These are phyloP conservation scores for Pollenia griseotomentosa DNA, from an alignment of 2,888 invertebrate species.

Conservation along the genomic window DNA sequence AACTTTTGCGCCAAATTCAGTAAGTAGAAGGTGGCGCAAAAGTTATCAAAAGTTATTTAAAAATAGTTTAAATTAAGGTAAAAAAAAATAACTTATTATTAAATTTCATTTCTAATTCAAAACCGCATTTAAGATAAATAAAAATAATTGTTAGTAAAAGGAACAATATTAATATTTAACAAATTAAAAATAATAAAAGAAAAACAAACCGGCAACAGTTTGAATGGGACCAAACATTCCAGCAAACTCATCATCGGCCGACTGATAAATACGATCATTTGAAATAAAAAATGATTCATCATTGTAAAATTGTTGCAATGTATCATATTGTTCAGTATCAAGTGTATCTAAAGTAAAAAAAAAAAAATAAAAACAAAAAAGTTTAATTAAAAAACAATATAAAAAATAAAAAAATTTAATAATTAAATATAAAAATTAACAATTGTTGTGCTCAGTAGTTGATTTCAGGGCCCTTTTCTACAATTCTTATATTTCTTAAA, in stretches of 20 bases:
- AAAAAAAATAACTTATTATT: too few relatives aligned
- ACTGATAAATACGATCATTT: slow-evolving; percentile 83
- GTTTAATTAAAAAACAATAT: slow-evolving; percentile 44
- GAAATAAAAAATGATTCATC: slow-evolving; percentile 83
- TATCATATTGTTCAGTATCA: slow-evolving; percentile 81
- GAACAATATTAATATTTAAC: background rate
- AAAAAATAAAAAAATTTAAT: slow-evolving; percentile 37
- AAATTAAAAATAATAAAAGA: slow-evolving; percentile 1
- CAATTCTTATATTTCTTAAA: too few relatives aligned
- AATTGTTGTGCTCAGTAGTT: too few relatives aligned
- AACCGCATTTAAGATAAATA: background rate
- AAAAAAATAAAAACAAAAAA: slow-evolving; percentile 26
- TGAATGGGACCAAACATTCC: slow-evolving; percentile 84
- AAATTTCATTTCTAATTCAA: background rate
- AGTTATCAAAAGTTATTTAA: too few relatives aligned
- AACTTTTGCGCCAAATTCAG: too few relatives aligned
- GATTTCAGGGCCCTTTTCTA: too few relatives aligned
- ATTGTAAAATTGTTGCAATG: slow-evolving; percentile 83
- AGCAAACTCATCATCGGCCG: slow-evolving; percentile 83
- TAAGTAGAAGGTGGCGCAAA: too few relatives aligned
- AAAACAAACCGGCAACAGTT: slow-evolving; percentile 83
- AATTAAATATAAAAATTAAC: background rate
- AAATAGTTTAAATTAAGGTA: too few relatives aligned
- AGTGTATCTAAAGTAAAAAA: slow-evolving; percentile 79
- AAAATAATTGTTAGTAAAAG: slow-evolving; percentile 3